Evolutionary conservation across 37 sponge, comb jelly and placozoan species (phyloP).

Genomic region (Chondrosia reniformis): DNA sequence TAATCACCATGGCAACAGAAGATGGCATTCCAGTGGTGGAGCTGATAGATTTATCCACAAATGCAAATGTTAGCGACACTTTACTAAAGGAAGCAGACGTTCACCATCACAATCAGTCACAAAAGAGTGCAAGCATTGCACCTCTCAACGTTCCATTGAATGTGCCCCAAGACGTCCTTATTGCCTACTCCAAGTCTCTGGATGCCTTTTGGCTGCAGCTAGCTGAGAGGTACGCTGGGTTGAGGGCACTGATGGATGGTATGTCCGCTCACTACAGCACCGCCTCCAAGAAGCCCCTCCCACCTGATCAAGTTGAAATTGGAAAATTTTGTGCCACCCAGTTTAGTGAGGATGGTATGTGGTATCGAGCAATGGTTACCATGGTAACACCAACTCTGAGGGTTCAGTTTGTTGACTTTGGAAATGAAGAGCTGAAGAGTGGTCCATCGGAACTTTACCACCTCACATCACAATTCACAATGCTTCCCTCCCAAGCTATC

Average conservation of each 20-base stretch:
- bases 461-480: constrained; percentile 57
- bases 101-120: no score
- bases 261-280: constrained; percentile 20
- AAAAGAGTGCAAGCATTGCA: neutral
- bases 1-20: constrained; percentile 25
- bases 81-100: neutral
- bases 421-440: constrained; percentile 48
- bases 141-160: neutral
- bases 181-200: constrained; percentile 27
- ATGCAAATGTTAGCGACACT: neutral
- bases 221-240: neutral
- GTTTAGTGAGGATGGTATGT: constrained; percentile 63
- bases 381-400: neutral
- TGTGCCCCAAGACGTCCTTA: constrained; percentile 6
- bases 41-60: constrained; percentile 6
- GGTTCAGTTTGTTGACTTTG: constrained; percentile 76
- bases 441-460: constrained; percentile 22
- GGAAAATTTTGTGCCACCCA: constrained; percentile 6
- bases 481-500: constrained; percentile 62
- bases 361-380: constrained; percentile 65
- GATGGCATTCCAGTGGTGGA: constrained; percentile 43
- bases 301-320: neutral
- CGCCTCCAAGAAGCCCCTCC: neutral
- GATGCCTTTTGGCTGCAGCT: constrained; percentile 50
- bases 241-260: constrained; percentile 26